These are phyloP conservation scores for Pogonognathellus flavescens DNA, from an alignment of 1,140 invertebrate genomes.

Conservation along the genomic window DNA sequence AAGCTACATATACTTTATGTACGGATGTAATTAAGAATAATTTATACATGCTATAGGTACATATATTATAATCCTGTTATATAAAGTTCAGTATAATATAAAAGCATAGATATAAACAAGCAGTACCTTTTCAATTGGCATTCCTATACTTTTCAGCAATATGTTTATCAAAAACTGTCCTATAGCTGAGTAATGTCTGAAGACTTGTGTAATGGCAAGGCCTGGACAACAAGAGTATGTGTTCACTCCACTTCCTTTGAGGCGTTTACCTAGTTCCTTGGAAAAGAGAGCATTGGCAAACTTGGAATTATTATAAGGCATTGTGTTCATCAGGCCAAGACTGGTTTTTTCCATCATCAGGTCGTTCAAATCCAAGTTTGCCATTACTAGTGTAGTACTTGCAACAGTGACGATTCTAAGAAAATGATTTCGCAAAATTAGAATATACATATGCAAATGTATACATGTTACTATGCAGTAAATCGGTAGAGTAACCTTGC, in stretches of 20 bases:
- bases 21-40: too few relatives aligned
- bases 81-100: too few relatives aligned
- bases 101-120: background rate
- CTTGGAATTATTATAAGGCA: conserved; percentile 71
- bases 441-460: too few relatives aligned
- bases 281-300: conserved; percentile 69
- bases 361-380: conserved; percentile 70
- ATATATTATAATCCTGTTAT: too few relatives aligned
- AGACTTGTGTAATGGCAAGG: conserved; percentile 72
- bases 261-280: conserved; percentile 68
- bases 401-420: conserved; percentile 68
- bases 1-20: too few relatives aligned
- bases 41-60: too few relatives aligned
- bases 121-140: conserved; percentile 40
- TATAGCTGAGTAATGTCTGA: conserved; percentile 69
- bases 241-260: conserved; percentile 69
- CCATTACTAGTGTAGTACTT: conserved; percentile 69
- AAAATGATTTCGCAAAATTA: too few relatives aligned
- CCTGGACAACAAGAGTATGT: conserved; percentile 73
- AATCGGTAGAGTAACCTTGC: too few relatives aligned
- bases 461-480: too few relatives aligned
- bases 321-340: conserved; percentile 67
- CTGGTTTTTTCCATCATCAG: conserved; percentile 68
- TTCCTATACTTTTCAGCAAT: conserved; percentile 3
- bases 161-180: conserved; percentile 60